phyloP scores from a whole-genome alignment of 2,797 vertebrate species.

The Pelobates cultripes region DNA sequence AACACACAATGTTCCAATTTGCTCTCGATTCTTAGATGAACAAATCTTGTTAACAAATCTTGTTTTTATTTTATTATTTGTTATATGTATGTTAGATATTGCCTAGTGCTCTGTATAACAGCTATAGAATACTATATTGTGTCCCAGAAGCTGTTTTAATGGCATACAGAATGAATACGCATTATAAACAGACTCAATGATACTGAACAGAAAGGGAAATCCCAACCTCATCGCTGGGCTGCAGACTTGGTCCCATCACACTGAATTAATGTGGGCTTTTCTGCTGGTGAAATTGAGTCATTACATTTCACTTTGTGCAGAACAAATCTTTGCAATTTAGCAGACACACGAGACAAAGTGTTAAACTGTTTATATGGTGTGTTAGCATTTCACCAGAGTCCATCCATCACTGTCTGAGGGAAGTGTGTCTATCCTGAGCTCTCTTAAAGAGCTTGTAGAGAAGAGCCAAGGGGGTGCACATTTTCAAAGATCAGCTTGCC shows the following conservation, averaged over 20 bases:
- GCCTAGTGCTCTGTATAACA: too few species aligned
- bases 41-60: too few species aligned
- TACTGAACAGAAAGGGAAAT: conserved; percentile 3
- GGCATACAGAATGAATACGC: background rate
- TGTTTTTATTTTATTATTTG: too few species aligned
- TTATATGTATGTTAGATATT: too few species aligned
- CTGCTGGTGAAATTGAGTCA: conserved; percentile 44
- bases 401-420: conserved; percentile 52
- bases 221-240: conserved; percentile 1
- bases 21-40: too few species aligned
- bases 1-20: too few species aligned
- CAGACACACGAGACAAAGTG: conserved; percentile 45
- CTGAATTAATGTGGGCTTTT: conserved; percentile 41
- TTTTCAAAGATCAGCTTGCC: conserved; percentile 51
- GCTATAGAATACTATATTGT: background rate
- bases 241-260: background rate
- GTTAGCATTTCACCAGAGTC: conserved; percentile 41
- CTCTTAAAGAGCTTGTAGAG: conserved; percentile 47
- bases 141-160: background rate
- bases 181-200: background rate
- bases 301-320: conserved; percentile 49
- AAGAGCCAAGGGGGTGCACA: conserved; percentile 44
- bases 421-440: conserved; percentile 53
- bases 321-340: conserved; percentile 54
- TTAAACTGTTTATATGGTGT: conserved; percentile 54